Evolutionary conservation across 2,888 invertebrate genomes (phyloP), one percentile per base, ranked within the genome.

Genomic region (Notocelia uddmanniana): DNA sequence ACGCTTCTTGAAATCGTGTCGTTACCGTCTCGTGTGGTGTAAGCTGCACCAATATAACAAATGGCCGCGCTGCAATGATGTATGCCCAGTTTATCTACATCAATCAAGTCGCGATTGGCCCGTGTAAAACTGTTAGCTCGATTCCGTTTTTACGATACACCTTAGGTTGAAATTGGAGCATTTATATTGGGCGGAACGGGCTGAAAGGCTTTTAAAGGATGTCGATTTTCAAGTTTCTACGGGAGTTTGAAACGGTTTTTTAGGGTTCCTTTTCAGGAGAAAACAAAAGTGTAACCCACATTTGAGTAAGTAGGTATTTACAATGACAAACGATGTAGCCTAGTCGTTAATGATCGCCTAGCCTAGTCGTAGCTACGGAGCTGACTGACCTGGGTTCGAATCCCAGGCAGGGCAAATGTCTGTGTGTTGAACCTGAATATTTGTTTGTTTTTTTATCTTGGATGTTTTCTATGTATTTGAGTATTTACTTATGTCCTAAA

Each of bases 61-160:
- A 89, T 87, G 83, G 83, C 78, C 81, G 76, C 75, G 79, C 81
- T 76, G 71, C 79, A 77, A 81, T 89, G 89, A 89, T 86, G 85
- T 86, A 88, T 88, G 84, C 78, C 74, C 80, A 79, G 83, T 84
- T 85, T 85, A 83, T 80, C 79, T 76, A 67, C 73, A 73, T 73
- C 74, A 68, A 70, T 74, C 73, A 70, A 50, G 75, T 76, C 60
- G 31, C 76, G 75, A 81, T 79, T 79, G 77, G 75, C 75, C 74
- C 76, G 75, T 52, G 73, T 76, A 75, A 77, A 81, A 81, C 79
- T 82, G 80, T 81, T 79, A 78, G 75, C 52, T 52, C 55, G 72
- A 58, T 19, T 19, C 54, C 63, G 63, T 67, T 71, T 71, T 67
- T 71, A 48, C 66, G 66, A 67, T 60, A 71, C 63, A 64, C 66